Conservation (phyloP, 2,797 vertebrate genomes). For the Silurus lanzhouensis region DNA sequence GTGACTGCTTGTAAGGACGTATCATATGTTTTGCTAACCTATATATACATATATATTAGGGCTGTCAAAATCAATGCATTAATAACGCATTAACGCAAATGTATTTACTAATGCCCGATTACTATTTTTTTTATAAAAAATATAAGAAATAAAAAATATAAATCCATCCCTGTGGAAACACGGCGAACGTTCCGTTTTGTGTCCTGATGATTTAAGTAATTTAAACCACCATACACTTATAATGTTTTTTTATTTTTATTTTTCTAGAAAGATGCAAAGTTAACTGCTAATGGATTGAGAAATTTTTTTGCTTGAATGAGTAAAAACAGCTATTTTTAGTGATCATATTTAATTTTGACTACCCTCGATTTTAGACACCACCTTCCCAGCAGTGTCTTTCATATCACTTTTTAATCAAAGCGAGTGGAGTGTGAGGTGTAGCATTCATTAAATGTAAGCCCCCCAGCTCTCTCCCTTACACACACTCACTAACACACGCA, state of each 20-base stretch:
- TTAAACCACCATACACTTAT: no score
- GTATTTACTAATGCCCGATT: no score
- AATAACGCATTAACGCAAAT: no score
- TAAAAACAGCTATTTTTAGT: constrained; percentile 2
- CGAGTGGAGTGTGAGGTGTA: constrained; percentile 55
- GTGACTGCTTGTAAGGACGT: background rate
- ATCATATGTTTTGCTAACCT: background rate
- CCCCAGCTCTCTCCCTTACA: constrained; percentile 46
- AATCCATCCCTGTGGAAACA: no score
- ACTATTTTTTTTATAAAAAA: no score
- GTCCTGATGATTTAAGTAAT: no score
- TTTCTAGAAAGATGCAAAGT: background rate
- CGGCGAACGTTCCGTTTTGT: no score
- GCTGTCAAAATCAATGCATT: no score
- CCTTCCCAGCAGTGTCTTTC: constrained; percentile 16
- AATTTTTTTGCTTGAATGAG: no score
- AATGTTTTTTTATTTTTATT: background rate
- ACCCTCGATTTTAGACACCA: constrained; percentile 10
- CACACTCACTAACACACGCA: constrained; percentile 36
- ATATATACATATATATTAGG: background rate
- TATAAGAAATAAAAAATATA: no score
- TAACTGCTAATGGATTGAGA: background rate
- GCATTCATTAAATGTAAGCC: constrained; percentile 77
- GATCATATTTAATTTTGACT: constrained; percentile 8
- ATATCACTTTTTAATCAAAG: constrained; percentile 54